Evolutionary conservation across 2,797 vertebrate genomes (phyloP), one percentile per base, ranked within the genome.

Genomic region (Rousettus madagascariensis): DNA sequence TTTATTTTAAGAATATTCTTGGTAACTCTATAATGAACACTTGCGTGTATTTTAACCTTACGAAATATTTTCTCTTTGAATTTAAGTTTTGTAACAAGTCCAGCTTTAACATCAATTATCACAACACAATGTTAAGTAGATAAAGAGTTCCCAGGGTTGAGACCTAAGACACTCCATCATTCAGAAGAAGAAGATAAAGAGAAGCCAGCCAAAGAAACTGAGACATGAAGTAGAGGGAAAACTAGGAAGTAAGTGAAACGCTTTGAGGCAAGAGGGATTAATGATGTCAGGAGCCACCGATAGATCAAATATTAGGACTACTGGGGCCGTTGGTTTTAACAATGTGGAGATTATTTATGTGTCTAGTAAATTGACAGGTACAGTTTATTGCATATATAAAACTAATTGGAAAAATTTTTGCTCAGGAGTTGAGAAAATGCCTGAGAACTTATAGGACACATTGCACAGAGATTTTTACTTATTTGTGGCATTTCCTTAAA

Each of bases 1-100:
- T 92, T 61, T 63, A 82, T 79, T 92, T 90, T 46, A 59, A 95
- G 61, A 43, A 75, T 13, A 57, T 77, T 86, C 36, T 41, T 71
- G 59, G 28, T 82, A 38, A 92, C 22, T 72, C 41, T 90, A 4
- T 77, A 86, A 86, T 68, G 57, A 94, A 20, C 36, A 43, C 17
- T 33, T 78, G 26, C 16, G 26, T 19, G 24, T 49, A n/a, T 53
- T 49, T 43, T 57, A 71, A 43, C 13, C 49, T 79, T 88, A 17
- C 16, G 53, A 85, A 92, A n/a, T 61, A 61, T 24, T 89, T 68
- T 90, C 41, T 9, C 8, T 86, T 46, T 63, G 20, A 86, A 79
- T 75, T 87, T 90, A 75, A 63, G 10, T 75, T 86, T 95, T 69
- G 5, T 90, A 55, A 53, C 33, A 80, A 68, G 22, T 61, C 24